These are phyloP conservation scores for Ornithorhynchus anatinus DNA, from an alignment of 2,113 vertebrate genomes.

Conservation along the genomic window DNA sequence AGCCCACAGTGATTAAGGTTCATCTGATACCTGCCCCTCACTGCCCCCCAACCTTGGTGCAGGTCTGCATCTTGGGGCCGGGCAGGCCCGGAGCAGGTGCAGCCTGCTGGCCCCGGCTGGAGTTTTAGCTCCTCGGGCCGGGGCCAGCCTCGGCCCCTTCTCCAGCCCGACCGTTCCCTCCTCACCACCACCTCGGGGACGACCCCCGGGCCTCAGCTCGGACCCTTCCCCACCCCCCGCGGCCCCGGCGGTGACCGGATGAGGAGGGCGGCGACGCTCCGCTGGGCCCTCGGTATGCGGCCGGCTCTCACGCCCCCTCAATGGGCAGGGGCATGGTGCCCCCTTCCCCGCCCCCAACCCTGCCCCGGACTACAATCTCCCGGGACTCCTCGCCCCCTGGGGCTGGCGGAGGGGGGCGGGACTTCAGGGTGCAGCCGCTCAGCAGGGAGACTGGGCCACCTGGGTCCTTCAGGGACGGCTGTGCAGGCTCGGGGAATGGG, in stretches of 20 bases:
- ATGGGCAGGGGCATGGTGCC: background rate
- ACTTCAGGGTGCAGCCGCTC: background rate
- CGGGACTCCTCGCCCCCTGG: background rate
- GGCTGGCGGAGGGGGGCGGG: background rate
- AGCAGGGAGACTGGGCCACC: background rate
- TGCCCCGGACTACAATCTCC: slow-evolving; percentile 9
- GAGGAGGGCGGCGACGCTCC: too few species aligned
- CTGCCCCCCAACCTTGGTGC: background rate
- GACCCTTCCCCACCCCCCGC: background rate
- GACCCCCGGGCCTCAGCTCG: background rate
- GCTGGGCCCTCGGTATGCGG: too few species aligned
- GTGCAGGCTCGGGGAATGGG: background rate
- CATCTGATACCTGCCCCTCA: too few species aligned
- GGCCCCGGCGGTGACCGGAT: background rate
- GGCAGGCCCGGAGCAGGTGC: background rate
- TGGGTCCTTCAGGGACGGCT: background rate
- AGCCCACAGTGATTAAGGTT: background rate
- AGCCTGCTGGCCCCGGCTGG: background rate
- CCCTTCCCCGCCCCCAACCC: background rate
- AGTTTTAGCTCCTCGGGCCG: background rate
- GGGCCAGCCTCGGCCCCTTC: background rate
- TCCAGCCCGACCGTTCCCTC: background rate
- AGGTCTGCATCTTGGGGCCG: background rate
- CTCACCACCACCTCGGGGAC: background rate
- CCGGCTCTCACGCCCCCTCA: background rate